Base-by-base conservation (phyloP, 2,797 vertebrate species). In the Aplochiton taeniatus region DNA sequence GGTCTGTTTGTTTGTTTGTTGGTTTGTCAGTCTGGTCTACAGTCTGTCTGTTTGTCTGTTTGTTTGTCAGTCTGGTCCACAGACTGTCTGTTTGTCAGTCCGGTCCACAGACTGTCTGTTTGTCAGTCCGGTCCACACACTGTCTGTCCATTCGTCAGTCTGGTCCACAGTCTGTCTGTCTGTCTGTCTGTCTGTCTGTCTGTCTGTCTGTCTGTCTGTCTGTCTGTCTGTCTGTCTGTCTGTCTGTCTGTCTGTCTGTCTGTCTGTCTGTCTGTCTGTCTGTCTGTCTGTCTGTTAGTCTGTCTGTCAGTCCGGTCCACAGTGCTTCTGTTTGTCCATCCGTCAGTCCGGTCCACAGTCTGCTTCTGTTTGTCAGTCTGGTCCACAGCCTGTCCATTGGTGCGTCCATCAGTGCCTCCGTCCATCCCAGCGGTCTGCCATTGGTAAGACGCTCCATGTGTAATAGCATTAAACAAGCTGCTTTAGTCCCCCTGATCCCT, bases 391-490 rank as follows among this genome's bases (percentile, higher is more conserved):
- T 31, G 31, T 31, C 6, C 6, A 3, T 31, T 31, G 6, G 31
- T 31, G 3, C 31, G 31, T 31, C 6, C 31, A 31, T 31, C 31
- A n/a, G n/a, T n/a, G n/a, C n/a, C n/a, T n/a, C n/a, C n/a, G n/a
- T n/a, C n/a, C n/a, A n/a, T n/a, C 31, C 31, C 31, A 6, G 31
- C 31, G 31, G 2, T 6, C 31, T 79, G 81, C 86, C 78, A 81
- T 81, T 85, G 31, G 31, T 31, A 83, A 87, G 83, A 86, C 82
- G 75, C 69, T 83, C 79, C 80, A 52, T 9, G 50, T 52, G 74
- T 85, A 88, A 88, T 83, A 86, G 81, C 83, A 83, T 87, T 86
- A 85, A 79, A 79, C 78, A 77, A 82, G 77, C 81, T 78, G 75
- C 85, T 74, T 80, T 73, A 74, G 68, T 75, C 81, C 20, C 79